phyloP scores from a whole-genome alignment of 2,113 vertebrate species.

The Tonatia bakeri region DNA sequence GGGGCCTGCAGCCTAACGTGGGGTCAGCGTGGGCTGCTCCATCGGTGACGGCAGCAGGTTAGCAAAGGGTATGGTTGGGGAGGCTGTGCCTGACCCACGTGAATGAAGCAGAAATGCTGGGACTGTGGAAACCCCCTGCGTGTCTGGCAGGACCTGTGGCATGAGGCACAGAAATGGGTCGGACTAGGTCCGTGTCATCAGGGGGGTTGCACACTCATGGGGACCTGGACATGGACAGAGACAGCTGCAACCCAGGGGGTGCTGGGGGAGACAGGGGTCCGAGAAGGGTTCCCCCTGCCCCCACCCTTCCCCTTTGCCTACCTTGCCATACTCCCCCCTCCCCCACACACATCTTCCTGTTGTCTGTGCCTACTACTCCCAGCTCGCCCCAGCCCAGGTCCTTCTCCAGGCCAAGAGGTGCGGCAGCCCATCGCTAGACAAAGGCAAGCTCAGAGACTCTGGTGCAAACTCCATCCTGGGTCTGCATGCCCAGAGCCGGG shows the following conservation, averaged over 20 bases:
- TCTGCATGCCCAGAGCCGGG: background rate
- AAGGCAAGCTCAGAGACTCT: background rate
- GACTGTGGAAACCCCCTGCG: rapidly evolving
- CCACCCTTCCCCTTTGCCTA: background rate
- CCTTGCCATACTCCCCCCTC: background rate
- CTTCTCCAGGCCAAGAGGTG: no score
- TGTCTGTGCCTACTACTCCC: rapidly evolving
- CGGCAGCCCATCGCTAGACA: background rate
- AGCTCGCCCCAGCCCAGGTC: background rate
- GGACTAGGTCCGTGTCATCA: background rate
- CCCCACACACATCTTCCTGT: background rate
- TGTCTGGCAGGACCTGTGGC: rapidly evolving
- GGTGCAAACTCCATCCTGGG: background rate
- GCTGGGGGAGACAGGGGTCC: background rate
- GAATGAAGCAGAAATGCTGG: background rate
- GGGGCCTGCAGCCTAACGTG: background rate
- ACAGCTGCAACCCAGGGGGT: background rate
- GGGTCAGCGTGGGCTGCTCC: background rate
- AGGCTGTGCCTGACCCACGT: rapidly evolving
- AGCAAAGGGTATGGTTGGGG: background rate
- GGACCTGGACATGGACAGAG: background rate
- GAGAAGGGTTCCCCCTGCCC: background rate
- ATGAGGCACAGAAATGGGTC: background rate
- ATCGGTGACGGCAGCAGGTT: background rate
- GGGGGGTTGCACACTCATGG: background rate